Evolutionary conservation across 1,140 invertebrate genomes (phyloP), one percentile per base, ranked within the genome.

Genomic region (Acyrthosiphon pisum): DNA sequence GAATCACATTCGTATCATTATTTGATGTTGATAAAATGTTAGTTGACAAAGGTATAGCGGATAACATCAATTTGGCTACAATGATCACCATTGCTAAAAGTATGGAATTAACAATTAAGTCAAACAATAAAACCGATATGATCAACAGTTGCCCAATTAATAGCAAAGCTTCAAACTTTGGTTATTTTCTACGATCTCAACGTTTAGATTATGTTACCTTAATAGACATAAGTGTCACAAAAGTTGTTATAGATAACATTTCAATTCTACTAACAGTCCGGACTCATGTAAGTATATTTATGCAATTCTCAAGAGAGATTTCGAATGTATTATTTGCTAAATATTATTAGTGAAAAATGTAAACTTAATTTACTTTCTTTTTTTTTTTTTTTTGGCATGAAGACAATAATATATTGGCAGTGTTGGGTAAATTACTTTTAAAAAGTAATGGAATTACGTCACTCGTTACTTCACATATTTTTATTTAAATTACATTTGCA

Each of bases 81-180:
- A 93, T 84, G 81, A 84, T 53, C 7, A 86, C 48, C 6, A 86
- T 93, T 86, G 91, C 91, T 86, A 93, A 86, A n/a, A 93, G 18
- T 84, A 37, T 93, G 76, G 37, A 83, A 41, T 84, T 46, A 60
- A 30, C 83, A n/a, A 84, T 93, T 18, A 1, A 26, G 20, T 53
- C 56, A n/a, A 93, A 86, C 6, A 84, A 84, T 30, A n/a, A 56
- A 93, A 83, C 30, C 56, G 91, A 84, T 44, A 37, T 56, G 6
- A 9, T 53, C 4, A 53, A 93, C 6, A 37, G 26, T 56, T 86
- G 0, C 18, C 11, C 91, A 22, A 18, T 86, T 86, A 37, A 83
- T n/a, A 50, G 6, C 11, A 93, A 93, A 0, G 1, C 20, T 50
- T 84, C 50, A 41, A 30, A 6, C 6, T 37, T 22, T 44, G 6